Evolutionary conservation across 2,797 vertebrate species (phyloP), one percentile per base, ranked within the genome.

Genomic region (Selene dorsalis): DNA sequence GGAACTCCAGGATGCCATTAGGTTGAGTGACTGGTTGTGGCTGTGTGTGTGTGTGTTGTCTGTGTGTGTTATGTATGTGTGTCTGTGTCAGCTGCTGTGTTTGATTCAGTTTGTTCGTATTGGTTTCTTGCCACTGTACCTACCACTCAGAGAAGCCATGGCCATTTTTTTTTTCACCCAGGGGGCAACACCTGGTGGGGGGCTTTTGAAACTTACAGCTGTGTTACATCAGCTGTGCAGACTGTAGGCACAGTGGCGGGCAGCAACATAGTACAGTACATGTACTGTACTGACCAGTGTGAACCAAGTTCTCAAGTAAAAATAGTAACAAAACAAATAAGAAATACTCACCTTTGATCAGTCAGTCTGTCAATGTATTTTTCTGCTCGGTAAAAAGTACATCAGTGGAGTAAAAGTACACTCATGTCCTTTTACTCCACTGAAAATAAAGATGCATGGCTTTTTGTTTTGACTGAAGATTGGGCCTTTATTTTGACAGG

Each of bases 1-100:
- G 74, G 67, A 85, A 73, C 67, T 86, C 75, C 85, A 85, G 87
- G 73, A 87, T 83, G 82, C 47, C 45, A 63, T 83, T 83, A 76
- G 69, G 57, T 75, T 88, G 73, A 88, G 61, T 80, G 88, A 75
- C 81, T 82, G 86, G 58, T 75, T 79, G 72, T 78, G 80, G 47
- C 35, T 67, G 47, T 61, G 63, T 56, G 52, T 71, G 53, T 58
- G 56, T 66, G 20, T 48, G 59, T 60, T 58, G 57, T n/a, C 10
- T 35, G 18, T 16, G 3, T n/a, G 32, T 35, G 30, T 35, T 64
- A 20, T 32, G 63, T 16, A 9, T 64, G 43, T 59, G 52, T 57
- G 52, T 52, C 45, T 72, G 60, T 35, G 28, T 28, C 11, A 28
- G 38, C 52, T 61, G 69, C 41, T 65, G 60, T 68, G 69, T 80